These are phyloP conservation scores for Gouania willdenowi DNA, from an alignment of 2,797 vertebrate genomes.

Conservation along the genomic window DNA sequence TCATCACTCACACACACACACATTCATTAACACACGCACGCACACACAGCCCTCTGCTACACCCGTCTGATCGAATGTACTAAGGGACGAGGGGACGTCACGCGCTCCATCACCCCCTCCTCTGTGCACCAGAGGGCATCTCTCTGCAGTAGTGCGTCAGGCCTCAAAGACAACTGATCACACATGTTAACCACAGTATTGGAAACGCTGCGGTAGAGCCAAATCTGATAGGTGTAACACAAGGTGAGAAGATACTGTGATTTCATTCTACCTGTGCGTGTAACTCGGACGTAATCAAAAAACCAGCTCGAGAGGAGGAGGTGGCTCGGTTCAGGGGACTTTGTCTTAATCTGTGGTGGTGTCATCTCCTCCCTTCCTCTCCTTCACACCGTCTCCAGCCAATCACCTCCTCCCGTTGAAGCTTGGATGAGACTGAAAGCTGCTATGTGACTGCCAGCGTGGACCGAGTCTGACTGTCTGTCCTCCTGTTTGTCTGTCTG, in stretches of 20 bases:
- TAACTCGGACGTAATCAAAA: constrained; percentile 66
- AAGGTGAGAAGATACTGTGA: constrained; percentile 1
- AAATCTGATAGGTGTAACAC: constrained; percentile 21
- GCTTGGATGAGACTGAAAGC: constrained; percentile 75
- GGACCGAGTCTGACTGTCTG: constrained; percentile 61
- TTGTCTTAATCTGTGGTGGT: constrained; percentile 25
- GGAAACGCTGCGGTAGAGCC: constrained; percentile 37
- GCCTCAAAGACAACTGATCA: constrained; percentile 21
- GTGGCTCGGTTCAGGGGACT: constrained; percentile 37
- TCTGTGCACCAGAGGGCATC: constrained; percentile 43
- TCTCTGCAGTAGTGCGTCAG: constrained; percentile 45
- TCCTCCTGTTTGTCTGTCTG: constrained; percentile 50
- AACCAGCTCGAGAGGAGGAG: constrained; percentile 32
- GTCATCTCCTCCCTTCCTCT: constrained; percentile 32
- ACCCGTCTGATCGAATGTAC: constrained; percentile 74
- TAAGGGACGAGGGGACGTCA: constrained; percentile 52
- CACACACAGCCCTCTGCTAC: constrained; percentile 39
- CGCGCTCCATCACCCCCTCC: constrained; percentile 12
- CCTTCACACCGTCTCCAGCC: constrained; percentile 31
- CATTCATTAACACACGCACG: constrained; percentile 6
- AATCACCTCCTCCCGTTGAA: constrained; percentile 43
- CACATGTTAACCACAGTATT: constrained; percentile 36
- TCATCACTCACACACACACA: constrained; percentile 23
- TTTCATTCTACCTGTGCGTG: constrained; percentile 60
- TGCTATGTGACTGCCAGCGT: constrained; percentile 80